Base-by-base conservation (phyloP, 1,140 invertebrate species). In the Centruroides sculpturatus region DNA sequence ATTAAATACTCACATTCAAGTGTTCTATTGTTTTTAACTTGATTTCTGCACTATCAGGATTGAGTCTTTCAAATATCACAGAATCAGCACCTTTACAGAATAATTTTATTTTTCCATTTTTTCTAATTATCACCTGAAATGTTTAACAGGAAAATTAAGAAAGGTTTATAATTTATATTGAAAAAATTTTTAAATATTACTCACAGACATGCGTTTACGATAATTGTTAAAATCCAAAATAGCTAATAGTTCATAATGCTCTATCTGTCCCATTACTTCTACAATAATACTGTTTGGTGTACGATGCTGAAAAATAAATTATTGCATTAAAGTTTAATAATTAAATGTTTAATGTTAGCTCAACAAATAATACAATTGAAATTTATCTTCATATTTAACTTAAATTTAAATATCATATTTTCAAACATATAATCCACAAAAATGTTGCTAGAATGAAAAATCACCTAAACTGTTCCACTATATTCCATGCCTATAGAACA, bases 221-320 rank as follows among this genome's bases (percentile, higher is more conserved):
- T 96, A 87, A 78, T 99, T 99, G 79, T 99, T 97, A 74, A 99
- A 99, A 78, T 99, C 96, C 61, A 99, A 80, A 74, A 99, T 98
- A 75, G 92, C 92, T 53, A 99, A 79, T 54, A 99, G 79, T 72
- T 99, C 93, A 75, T 98, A 92, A 8, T 88, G 83, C 80, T 96
- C 88, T 69, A 80, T 81, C 69, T 83, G 78, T 62, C 87, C 89
- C 81, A 87, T 85, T 56, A 89, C 77, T 71, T 78, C 86, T 70
- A 94, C 92, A 59, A 90, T 93, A 76, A 95, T 93, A 76, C 85
- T 92, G 75, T 91, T 89, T 47, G 92, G 90, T 68, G 88, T 87
- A 69, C 92, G 80, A 72, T 62, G 66, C 70, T 72, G 49, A 12
- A 59, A 50, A 47, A 46, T 53, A 47, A 59, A 13, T 36, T 34